These are phyloP conservation scores for Takifugu rubripes DNA, from an alignment of 2,797 vertebrate genomes.

Conservation along the genomic window DNA sequence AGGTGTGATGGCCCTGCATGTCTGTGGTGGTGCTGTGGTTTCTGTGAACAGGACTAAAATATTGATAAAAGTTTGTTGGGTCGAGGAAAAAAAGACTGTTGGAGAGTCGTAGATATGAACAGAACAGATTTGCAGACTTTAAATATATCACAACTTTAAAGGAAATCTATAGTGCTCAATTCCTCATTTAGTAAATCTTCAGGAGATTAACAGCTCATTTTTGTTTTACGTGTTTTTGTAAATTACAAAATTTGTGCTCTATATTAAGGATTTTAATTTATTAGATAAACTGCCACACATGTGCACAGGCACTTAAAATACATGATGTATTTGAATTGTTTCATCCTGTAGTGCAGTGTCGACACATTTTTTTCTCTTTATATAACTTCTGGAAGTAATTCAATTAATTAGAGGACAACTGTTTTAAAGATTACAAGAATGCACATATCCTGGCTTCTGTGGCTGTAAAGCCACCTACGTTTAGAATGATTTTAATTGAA, in stretches of 20 bases:
- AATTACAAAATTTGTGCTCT: neutral
- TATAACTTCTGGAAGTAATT: conserved; percentile 55
- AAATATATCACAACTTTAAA: no score
- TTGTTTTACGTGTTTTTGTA: no score
- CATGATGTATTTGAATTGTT: conserved; percentile 13
- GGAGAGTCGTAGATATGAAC: neutral
- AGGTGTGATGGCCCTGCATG: neutral
- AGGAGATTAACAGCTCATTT: no score
- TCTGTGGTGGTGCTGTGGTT: conserved; percentile 8
- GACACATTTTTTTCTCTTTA: conserved; percentile 19
- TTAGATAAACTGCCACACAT: neutral
- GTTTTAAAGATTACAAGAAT: conserved; percentile 46
- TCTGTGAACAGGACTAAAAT: conserved; percentile 4
- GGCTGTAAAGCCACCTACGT: conserved; percentile 34
- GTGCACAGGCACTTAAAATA: conserved; percentile 4
- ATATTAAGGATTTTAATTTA: neutral
- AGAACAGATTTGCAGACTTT: neutral
- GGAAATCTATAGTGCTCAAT: no score
- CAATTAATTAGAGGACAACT: conserved; percentile 40
- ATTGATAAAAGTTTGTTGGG: conserved; percentile 7
- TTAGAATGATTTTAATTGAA: conserved; percentile 28
- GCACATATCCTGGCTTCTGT: conserved; percentile 47
- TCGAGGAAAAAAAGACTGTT: neutral
- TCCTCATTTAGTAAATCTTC: no score
- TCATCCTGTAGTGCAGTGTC: conserved; percentile 7